phyloP scores from a whole-genome alignment of 2,113 vertebrate genomes.

The Notothenia rossii region DNA sequence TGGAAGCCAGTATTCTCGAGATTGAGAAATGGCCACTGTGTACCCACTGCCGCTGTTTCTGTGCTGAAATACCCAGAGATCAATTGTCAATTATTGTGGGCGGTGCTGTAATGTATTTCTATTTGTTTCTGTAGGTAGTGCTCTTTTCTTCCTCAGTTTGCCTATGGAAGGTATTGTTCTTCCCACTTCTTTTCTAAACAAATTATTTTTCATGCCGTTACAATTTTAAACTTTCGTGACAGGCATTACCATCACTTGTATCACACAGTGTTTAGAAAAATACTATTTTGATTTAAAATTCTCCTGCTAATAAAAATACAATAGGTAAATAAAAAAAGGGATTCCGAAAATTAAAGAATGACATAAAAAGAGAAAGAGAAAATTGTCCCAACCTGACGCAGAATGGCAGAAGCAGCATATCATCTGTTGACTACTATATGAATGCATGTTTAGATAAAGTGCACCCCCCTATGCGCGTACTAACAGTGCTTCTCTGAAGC shows the following conservation, averaged over 20 bases:
- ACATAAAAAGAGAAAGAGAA: not conserved
- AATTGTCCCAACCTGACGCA: slow-evolving; percentile 2
- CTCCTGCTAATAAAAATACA: too few relatives aligned
- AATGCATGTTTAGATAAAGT: not conserved
- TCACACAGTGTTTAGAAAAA: not conserved
- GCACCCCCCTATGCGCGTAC: not conserved
- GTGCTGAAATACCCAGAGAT: slow-evolving; percentile 15
- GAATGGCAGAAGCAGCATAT: not conserved
- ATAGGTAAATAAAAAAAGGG: too few relatives aligned
- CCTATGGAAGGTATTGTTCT: not conserved
- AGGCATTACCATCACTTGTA: not conserved
- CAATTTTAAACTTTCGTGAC: not conserved
- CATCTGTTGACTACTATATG: slow-evolving; percentile 1
- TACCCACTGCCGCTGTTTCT: not conserved
- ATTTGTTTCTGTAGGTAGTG: slow-evolving; percentile 20
- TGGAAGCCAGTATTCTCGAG: too few relatives aligned
- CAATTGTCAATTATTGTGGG: slow-evolving; percentile 9
- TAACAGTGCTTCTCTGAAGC: slow-evolving; percentile 37
- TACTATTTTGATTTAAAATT: too few relatives aligned
- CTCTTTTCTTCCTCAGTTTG: not conserved
- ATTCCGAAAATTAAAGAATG: not conserved
- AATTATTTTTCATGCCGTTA: not conserved
- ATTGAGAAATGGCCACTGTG: too few relatives aligned
- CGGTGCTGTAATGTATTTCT: not conserved
- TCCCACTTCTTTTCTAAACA: not conserved